These are phyloP conservation scores for Unio pictorum DNA, from an alignment of 2,888 invertebrate species.

Conservation along the genomic window DNA sequence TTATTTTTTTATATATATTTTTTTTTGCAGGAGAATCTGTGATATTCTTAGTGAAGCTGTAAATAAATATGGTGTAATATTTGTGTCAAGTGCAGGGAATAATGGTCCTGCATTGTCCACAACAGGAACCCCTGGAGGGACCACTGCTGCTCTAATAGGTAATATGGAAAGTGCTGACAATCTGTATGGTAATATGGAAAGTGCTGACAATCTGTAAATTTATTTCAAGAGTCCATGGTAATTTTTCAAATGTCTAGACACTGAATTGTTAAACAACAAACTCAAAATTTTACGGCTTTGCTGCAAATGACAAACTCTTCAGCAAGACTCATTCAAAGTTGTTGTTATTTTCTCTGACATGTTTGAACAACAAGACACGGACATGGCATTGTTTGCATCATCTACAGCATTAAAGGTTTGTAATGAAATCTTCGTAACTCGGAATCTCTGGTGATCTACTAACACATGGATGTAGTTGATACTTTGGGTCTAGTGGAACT, in stretches of 20 bases:
- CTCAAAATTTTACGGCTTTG: no score
- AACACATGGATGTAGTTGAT: no score
- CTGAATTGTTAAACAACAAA: background rate
- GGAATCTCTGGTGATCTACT: no score
- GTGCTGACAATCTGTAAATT: no score
- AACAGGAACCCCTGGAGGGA: constrained; percentile 80
- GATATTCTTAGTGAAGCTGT: constrained; percentile 75
- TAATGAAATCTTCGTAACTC: no score
- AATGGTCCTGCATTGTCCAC: constrained; percentile 94
- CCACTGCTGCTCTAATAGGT: constrained; percentile 78
- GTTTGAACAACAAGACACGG: no score
- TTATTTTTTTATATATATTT: constrained; percentile 2
- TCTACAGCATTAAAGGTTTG: no score
- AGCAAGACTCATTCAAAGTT: no score
- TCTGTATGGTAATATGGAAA: background rate
- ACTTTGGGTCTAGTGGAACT: no score
- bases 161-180: constrained; percentile 21
- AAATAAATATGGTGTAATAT: constrained; percentile 91
- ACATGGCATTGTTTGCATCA: no score
- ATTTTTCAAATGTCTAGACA: background rate
- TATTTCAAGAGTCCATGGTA: background rate
- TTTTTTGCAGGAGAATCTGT: constrained; percentile 77
- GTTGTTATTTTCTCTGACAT: no score
- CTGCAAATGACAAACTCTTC: no score
- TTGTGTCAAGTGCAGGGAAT: constrained; percentile 96